Evolutionary conservation across 2,113 vertebrate species (phyloP), one percentile per base, ranked within the genome.

Genomic region (Globicephala melas): DNA sequence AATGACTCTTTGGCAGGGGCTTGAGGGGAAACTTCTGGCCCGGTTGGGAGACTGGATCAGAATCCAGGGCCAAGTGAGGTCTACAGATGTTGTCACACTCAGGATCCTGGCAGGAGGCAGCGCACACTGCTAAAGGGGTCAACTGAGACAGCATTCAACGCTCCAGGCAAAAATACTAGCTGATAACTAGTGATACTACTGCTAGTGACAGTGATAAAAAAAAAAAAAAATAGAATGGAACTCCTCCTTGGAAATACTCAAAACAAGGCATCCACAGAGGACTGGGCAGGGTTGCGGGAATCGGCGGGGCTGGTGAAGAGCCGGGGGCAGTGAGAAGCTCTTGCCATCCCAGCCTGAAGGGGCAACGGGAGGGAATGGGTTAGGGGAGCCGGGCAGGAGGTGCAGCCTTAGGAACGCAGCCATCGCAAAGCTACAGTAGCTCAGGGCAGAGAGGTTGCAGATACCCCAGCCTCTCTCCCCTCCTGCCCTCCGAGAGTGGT

Each of bases 41-140:
- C 8, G 0, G 60, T 67, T 58, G 25, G 50, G 55, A 33, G 50
- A 23, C 11, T 93, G 77, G 77, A 70, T 86, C 55, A 77, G 77
- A 86, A 96, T 62, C 94, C 71, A 89, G 28, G 94, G 92, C 95
- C 89, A 92, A 68, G 89, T 82, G 86, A 96, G 82, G 31, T 70
- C 71, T 62, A 82, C 70, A 82, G 82, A 89, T 94, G 74, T 89
- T 84, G 74, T 82, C 55, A 68, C 47, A 50, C 38, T 86, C 47
- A n/a, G 67, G 53, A 91, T 67, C 41, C 90, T 86, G 87, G 77
- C 90, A 74, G 28, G 89, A 95, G 68, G 18, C 8, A 4, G 41
- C 55, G 9, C 11, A 11, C 1, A 1, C 82, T 55, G 1, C 90
- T 62, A 33, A 68, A 50, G 28, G 41, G 71, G 68, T 92, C 91